phyloP scores from a whole-genome alignment of 1,140 invertebrate species.

The Apis mellifera region Amel_HAv3.1 CM009937.2:1227501-1228000 shows the following conservation, averaged over 20 bases:
- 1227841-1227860: not conserved
- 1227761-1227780: not conserved
- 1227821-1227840: constrained; percentile 25
- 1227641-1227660: too few relatives aligned
- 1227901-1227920: constrained; percentile 61
- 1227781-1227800: constrained; percentile 28
- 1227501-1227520: constrained; percentile 33
- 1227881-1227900: constrained; percentile 48
- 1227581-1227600: too few relatives aligned
- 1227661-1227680: too few relatives aligned
- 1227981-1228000: not conserved
- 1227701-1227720: too few relatives aligned
- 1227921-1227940: constrained; percentile 16
- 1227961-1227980: constrained; percentile 2
- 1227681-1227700: too few relatives aligned
- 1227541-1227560: not conserved
- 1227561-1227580: not conserved
- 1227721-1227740: too few relatives aligned
- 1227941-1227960: constrained; percentile 38
- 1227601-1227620: too few relatives aligned
- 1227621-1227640: too few relatives aligned
- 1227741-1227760: too few relatives aligned
- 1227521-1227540: constrained; percentile 1
- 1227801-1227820: not conserved
- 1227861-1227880: constrained; percentile 36